Conservation (phyloP, 2,797 vertebrate species). For the Danio kyathit region DNA sequence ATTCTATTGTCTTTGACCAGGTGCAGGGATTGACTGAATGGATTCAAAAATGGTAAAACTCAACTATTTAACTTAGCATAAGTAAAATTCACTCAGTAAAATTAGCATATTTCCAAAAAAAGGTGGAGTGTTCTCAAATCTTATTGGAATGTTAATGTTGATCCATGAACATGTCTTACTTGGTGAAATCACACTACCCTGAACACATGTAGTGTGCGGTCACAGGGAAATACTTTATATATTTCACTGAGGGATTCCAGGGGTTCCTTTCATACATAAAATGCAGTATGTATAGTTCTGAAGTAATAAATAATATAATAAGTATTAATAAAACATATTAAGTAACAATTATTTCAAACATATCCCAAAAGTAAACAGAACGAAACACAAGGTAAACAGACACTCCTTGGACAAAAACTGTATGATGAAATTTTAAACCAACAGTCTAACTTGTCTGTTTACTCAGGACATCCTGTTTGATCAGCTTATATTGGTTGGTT, state of each 20-base stretch:
- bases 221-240: background rate
- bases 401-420: slow-evolving; percentile 3
- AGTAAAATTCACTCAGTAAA: no score
- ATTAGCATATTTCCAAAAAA: no score
- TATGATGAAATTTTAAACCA: background rate
- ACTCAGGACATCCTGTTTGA: slow-evolving; percentile 24
- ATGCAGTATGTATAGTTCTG: background rate
- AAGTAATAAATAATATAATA: background rate
- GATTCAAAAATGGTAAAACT: no score
- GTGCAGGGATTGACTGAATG: no score
- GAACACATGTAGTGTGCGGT: background rate
- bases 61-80: no score
- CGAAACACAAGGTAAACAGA: background rate
- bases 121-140: no score
- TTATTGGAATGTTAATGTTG: no score
- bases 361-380: background rate
- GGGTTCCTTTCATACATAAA: background rate
- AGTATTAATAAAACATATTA: background rate
- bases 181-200: no score
- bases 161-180: no score
- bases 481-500: background rate
- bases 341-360: background rate
- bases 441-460: background rate
- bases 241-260: background rate
- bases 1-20: no score